Conservation (phyloP, 2,888 invertebrate species). For the Limnephilus auricula region DNA sequence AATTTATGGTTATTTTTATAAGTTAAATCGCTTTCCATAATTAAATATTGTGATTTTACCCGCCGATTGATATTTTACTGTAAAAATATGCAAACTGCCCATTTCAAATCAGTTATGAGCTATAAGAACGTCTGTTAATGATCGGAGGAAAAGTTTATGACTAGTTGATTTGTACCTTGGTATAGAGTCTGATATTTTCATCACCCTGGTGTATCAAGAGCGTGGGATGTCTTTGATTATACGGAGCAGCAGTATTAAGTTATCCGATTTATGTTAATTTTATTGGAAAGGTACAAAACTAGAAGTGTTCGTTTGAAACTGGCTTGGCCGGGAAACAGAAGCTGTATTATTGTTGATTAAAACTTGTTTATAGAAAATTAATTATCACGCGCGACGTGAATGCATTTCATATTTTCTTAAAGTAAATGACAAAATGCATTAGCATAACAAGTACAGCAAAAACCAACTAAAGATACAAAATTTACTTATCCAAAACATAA, state of each 20-base stretch:
- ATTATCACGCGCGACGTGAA: neutral
- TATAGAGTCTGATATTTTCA: neutral
- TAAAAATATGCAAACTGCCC: neutral
- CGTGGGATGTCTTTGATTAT: neutral
- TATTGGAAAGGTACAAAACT: neutral
- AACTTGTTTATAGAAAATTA: neutral
- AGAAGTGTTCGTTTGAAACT: neutral
- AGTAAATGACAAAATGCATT: neutral
- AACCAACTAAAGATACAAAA: neutral
- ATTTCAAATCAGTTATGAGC: neutral
- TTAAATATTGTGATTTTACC: neutral
- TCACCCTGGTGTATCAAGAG: neutral
- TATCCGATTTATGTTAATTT: constrained; percentile 2
- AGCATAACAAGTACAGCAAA: neutral
- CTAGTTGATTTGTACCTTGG: neutral
- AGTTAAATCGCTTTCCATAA: neutral
- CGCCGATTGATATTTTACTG: neutral
- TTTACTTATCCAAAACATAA: too few species aligned
- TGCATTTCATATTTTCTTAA: neutral
- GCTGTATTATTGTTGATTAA: too few species aligned
- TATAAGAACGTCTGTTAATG: neutral
- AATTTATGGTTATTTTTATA: neutral
- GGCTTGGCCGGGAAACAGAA: neutral
- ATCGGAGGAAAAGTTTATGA: neutral
- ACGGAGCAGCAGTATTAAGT: neutral